Conservation (phyloP, 1,140 invertebrate genomes). For the Archegozetes longisetosus region DNA sequence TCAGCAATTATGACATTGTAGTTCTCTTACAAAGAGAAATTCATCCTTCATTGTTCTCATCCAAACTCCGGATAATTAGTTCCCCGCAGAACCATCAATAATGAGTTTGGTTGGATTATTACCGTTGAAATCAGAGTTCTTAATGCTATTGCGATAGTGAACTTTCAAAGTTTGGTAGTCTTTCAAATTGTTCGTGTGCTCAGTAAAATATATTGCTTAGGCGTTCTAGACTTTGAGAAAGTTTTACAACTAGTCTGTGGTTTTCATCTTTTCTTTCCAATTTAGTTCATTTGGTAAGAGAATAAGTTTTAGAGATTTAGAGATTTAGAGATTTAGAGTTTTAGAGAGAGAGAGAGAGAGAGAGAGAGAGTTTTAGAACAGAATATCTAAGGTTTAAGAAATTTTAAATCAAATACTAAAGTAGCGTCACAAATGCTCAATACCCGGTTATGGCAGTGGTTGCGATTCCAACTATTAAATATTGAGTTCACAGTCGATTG, state of each 20-base stretch:
- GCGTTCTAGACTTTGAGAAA: constrained; percentile 55
- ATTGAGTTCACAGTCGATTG: too few species aligned
- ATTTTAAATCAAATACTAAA: too few species aligned
- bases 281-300: too few species aligned
- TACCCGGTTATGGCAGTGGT: constrained; percentile 46
- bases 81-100: constrained; percentile 53
- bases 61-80: constrained; percentile 41
- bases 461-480: constrained; percentile 7
- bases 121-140: neutral
- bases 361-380: too few species aligned
- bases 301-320: too few species aligned
- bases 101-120: constrained; percentile 19
- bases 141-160: neutral
- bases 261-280: constrained; percentile 63
- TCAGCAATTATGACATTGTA: constrained; percentile 32
- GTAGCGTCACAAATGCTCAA: too few species aligned
- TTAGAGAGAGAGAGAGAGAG: too few species aligned
- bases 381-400: too few species aligned
- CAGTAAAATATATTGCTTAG: constrained; percentile 59
- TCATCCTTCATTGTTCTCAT: constrained; percentile 33
- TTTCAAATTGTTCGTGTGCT: constrained; percentile 55
- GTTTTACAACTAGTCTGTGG: constrained; percentile 50
- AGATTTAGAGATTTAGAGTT: too few species aligned
- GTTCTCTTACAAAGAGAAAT: constrained; percentile 20
- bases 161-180: constrained; percentile 1